Percentiles rank a stretch among this genome's conserved stretches.
phyloP scores from a whole-genome alignment of 1,140 invertebrate species.

The Aethina tumida region DNA sequence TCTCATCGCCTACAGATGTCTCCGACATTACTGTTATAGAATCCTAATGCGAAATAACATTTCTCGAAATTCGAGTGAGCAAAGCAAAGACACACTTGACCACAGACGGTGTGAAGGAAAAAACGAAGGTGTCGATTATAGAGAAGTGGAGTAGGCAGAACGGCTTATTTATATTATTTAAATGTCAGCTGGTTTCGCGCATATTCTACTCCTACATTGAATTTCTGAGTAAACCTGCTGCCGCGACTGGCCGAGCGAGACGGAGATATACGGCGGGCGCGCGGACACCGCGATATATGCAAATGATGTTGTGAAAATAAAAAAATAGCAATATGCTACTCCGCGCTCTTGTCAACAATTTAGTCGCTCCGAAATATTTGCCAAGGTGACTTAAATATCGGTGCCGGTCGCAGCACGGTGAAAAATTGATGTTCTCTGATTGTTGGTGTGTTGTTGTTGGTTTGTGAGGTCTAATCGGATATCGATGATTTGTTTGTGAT shows the following conservation, averaged over 20 bases:
- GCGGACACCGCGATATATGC: constrained; percentile 18
- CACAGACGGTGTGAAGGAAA: constrained; percentile 7
- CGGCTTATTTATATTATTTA: constrained; percentile 24
- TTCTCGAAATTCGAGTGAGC: no score
- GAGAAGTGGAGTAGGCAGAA: constrained; percentile 18
- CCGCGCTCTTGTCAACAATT: constrained; percentile 8
- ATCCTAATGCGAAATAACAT: no score
- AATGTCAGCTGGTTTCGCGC: constrained; percentile 23
- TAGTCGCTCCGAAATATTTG: constrained; percentile 15
- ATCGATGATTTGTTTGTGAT: not conserved
- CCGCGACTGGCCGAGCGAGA: no score
- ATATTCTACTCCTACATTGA: constrained; percentile 25
- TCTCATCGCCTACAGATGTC: no score
- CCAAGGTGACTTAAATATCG: constrained; percentile 11
- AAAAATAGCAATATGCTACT: constrained; percentile 16
- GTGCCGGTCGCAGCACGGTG: constrained; percentile 2
- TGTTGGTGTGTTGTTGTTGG: not conserved
- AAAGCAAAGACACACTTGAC: no score
- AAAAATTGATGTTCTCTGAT: not conserved
- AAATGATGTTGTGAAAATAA: constrained; percentile 16
- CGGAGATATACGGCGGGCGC: no score
- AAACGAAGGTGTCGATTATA: constrained; percentile 15
- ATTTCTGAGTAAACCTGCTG: no score
- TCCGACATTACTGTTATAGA: no score
- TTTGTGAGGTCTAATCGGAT: constrained; percentile 1